Conservation (phyloP, 2,797 vertebrate species). For the Urophycis tenuis region DNA sequence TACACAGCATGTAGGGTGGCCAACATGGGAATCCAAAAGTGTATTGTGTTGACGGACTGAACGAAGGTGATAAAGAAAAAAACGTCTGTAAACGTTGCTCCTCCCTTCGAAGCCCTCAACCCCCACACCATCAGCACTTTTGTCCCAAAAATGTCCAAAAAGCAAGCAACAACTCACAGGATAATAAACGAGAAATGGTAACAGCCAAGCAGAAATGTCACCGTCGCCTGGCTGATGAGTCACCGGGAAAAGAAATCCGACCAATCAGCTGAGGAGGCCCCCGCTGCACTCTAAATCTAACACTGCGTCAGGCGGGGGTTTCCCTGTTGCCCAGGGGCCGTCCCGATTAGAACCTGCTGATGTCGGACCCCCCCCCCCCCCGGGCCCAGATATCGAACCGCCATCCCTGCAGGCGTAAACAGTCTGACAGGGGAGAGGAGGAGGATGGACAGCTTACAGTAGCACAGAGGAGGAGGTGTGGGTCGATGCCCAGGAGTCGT, state of each 20-base stretch:
- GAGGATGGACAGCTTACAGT: not conserved
- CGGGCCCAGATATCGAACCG: not conserved
- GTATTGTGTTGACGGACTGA: not conserved
- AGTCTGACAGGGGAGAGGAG: not conserved
- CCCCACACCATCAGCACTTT: not conserved
- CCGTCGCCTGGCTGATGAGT: not conserved
- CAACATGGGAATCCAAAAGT: not conserved
- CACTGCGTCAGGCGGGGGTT: not conserved
- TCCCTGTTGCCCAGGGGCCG: not conserved
- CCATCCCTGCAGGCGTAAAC: not conserved
- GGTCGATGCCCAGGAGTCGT: not conserved
- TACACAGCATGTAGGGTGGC: not conserved
- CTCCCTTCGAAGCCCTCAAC: not conserved
- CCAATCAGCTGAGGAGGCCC: not conserved
- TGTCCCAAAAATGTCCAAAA: not conserved
- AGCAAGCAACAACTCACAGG: not conserved
- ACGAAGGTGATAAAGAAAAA: not conserved
- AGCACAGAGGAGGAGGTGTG: not conserved
- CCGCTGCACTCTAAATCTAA: not conserved
- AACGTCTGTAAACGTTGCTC: not conserved
- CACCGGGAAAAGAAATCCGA: too few species aligned
- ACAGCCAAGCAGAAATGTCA: not conserved
- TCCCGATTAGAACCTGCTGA: not conserved
- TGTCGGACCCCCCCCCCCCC: not conserved
- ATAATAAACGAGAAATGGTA: not conserved